A percentile compares a stretch with the other conserved stretches of the same genome.
Evolutionary conservation across 2,888 invertebrate species (phyloP).

Genomic region (Hydriomena furcata): DNA sequence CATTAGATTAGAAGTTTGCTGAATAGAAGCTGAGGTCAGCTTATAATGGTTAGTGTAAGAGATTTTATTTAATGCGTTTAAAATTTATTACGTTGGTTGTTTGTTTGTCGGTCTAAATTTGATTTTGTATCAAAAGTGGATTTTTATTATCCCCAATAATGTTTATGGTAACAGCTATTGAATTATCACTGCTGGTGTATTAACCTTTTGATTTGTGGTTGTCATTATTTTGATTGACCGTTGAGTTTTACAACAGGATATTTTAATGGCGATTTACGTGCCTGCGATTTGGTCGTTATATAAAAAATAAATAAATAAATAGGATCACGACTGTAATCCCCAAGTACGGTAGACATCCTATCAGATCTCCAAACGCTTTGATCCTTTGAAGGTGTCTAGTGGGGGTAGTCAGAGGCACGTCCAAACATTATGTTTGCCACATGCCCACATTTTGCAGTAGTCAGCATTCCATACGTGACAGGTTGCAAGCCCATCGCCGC

Average conservation of each 20-base stretch:
- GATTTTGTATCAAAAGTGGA: conserved; percentile 69
- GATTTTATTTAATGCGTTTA: conserved; percentile 73
- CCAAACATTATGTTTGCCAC: too few relatives aligned
- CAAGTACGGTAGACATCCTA: too few relatives aligned
- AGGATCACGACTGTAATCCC: too few relatives aligned
- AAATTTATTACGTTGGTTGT: conserved; percentile 69
- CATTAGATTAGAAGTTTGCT: conserved; percentile 12
- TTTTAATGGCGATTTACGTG: background rate
- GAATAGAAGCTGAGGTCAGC: conserved; percentile 36
- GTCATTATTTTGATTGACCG: conserved; percentile 15
- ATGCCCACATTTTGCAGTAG: too few relatives aligned
- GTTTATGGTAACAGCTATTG: conserved; percentile 62
- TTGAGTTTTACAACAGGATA: conserved; percentile 7
- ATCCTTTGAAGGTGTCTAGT: too few relatives aligned
- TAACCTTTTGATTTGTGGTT: conserved; percentile 31
- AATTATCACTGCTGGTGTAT: conserved; percentile 49
- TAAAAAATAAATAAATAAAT: too few relatives aligned
- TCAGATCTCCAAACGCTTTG: too few relatives aligned
- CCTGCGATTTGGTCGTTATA: too few relatives aligned
- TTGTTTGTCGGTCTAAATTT: conserved; percentile 66
- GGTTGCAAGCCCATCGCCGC: too few relatives aligned
- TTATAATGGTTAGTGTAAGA: conserved; percentile 46
- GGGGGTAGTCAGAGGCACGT: too few relatives aligned
- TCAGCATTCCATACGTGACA: too few relatives aligned
- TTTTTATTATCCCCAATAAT: conserved; percentile 68